These are phyloP conservation scores for Chiloscyllium punctatum DNA, from an alignment of 2,797 vertebrate species.

Conservation along the genomic window DNA sequence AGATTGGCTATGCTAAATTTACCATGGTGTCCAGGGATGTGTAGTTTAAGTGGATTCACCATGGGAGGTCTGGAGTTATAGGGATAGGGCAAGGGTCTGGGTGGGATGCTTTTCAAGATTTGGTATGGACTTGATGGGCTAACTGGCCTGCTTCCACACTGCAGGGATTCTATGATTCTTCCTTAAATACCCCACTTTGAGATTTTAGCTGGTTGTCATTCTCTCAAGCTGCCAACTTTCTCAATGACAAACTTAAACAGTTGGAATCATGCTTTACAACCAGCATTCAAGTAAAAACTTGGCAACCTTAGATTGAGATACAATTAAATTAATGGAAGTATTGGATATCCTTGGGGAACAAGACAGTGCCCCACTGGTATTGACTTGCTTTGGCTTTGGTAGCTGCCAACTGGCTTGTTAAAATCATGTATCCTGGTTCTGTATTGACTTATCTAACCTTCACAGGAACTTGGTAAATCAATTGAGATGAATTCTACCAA, in stretches of 20 bases:
- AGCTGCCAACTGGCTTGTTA: not conserved
- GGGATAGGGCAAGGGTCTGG: no score
- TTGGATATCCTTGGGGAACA: not conserved
- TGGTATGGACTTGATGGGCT: no score
- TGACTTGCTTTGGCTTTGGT: not conserved
- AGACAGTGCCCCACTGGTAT: not conserved
- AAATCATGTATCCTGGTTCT: not conserved
- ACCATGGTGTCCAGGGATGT: no score
- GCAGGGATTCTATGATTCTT: no score
- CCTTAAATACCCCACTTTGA: not conserved
- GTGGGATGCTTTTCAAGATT: no score
- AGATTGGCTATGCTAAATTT: no score
- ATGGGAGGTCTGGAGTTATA: no score
- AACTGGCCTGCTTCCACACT: no score
- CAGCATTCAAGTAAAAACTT: not conserved
- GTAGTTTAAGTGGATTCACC: no score
- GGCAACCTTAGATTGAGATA: not conserved
- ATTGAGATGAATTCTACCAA: not conserved
- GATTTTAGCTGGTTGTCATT: not conserved
- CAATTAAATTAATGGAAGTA: not conserved
- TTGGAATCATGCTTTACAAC: not conserved
- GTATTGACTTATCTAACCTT: not conserved
- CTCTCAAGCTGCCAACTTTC: not conserved
- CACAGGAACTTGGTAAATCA: not conserved
- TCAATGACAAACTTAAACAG: not conserved